These are phyloP conservation scores for Scrobipalpa costella DNA, from an alignment of 2,888 invertebrate species.

Conservation along the genomic window DNA sequence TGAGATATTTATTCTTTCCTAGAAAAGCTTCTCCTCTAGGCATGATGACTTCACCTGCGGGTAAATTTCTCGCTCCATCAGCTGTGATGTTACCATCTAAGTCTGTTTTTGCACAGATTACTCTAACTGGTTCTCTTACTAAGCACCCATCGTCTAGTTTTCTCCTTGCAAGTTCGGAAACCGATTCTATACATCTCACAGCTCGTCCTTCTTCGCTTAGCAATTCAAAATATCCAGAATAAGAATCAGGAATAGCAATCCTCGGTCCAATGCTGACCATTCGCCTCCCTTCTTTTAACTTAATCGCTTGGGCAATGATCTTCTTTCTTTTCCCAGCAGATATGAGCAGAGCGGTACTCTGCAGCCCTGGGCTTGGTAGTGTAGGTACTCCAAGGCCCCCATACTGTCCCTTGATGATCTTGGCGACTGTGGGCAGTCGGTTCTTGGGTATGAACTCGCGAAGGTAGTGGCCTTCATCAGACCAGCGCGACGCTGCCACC, in stretches of 20 bases:
- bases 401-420: constrained; percentile 97
- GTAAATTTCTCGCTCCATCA: constrained; percentile 87
- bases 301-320: constrained; percentile 93
- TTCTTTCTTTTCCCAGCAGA: constrained; percentile 93
- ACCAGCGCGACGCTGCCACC: constrained; percentile 90
- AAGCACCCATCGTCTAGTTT: constrained; percentile 88
- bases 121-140: constrained; percentile 89
- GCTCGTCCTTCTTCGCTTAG: constrained; percentile 96
- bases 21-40: constrained; percentile 87
- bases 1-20: constrained; percentile 89
- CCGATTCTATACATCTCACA: constrained; percentile 93
- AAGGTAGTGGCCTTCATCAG: constrained; percentile 87
- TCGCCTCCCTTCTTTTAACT: constrained; percentile 93
- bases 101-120: constrained; percentile 83
- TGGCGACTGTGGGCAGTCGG: constrained; percentile 91
- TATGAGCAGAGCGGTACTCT: constrained; percentile 92
- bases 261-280: constrained; percentile 90
- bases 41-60: constrained; percentile 92
- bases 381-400: constrained; percentile 94
- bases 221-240: constrained; percentile 95
- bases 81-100: constrained; percentile 83
- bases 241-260: constrained; percentile 94
- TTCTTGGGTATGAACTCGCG: constrained; percentile 88
- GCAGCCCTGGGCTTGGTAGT: constrained; percentile 91
- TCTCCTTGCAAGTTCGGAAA: constrained; percentile 89